Base-by-base conservation (phyloP, 2,888 invertebrate genomes). In the Nipponacmea schrenckii region DNA sequence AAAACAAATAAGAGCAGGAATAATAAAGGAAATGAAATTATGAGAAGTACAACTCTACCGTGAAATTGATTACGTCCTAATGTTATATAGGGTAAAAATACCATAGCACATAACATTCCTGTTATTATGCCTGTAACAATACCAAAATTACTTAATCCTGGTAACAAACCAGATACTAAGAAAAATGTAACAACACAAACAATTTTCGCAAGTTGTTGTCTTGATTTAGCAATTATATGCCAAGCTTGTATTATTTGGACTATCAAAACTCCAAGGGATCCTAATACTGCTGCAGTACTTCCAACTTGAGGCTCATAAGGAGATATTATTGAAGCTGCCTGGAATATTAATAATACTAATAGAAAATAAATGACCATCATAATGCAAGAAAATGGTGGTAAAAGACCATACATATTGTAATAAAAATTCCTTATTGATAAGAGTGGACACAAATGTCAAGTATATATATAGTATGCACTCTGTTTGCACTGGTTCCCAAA, bases 161-260 rank as follows among this genome's bases (percentile, higher is more conserved):
- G 83, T 14, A 84, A 72, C 1, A 83, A 81, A 15, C 85, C 85
- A 62, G 75, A 69, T 10, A 80, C 62, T 17, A 82, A 62, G 24
- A 80, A 76, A 1, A 82, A 17, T 0, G 72, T 26, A 10, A 80
- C 67, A 12, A 78, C 74, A 14, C 27, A 39, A 10, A 76, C 17
- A 14, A 83, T 50, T 70, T 83, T 83, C 0, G 65, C 46, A 15
- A 83, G 64, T 64, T 83, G 85, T 62, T 62, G 65, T 45, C 62
- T 50, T 3, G 83, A 83, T 24, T 69, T 72, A 2, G 73, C 62
- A n/a, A 85, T 74, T 20, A 83, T 56, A 12, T 65, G 68, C 85
- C 85, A 85, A 50, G 84, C 83, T 69, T 84, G 83, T 8, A 79
- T 26, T 8, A 86, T 78, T 67, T 86, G 84, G 39, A 82, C 75